phyloP scores from a whole-genome alignment of 2,888 invertebrate species.

The Nomada lathburiana region DNA sequence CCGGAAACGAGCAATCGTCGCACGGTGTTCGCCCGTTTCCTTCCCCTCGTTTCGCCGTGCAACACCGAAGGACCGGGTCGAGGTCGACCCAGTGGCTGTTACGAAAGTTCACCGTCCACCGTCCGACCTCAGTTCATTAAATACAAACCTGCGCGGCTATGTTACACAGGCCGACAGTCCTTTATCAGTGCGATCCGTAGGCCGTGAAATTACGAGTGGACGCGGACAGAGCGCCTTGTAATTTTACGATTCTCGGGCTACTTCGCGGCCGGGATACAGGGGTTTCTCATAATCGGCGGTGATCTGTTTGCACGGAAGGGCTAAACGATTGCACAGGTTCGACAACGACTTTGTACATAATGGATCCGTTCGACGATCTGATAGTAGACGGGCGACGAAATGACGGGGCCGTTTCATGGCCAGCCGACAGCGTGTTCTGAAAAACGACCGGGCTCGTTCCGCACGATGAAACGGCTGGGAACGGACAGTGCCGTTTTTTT shows the following conservation, averaged over 20 bases:
- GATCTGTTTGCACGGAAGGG: slow-evolving; percentile 36
- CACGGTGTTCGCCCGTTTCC: slow-evolving; percentile 54
- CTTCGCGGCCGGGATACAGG: slow-evolving; percentile 42
- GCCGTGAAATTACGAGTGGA: slow-evolving; percentile 65
- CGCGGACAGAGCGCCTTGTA: slow-evolving; percentile 56
- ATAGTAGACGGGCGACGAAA: slow-evolving; percentile 47
- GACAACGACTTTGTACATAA: slow-evolving; percentile 30
- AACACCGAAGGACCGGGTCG: slow-evolving; percentile 15
- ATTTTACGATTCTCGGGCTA: slow-evolving; percentile 67
- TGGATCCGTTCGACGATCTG: slow-evolving; percentile 46
- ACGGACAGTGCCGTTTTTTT: slow-evolving; percentile 14
- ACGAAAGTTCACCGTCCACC: slow-evolving; percentile 48
- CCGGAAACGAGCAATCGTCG: slow-evolving; percentile 67
- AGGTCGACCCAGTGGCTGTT: slow-evolving; percentile 25
- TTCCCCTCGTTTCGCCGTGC: not conserved
- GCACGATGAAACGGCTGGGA: slow-evolving; percentile 49
- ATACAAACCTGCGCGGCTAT: slow-evolving; percentile 28
- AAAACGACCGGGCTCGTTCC: slow-evolving; percentile 42
- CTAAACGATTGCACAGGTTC: slow-evolving; percentile 50
- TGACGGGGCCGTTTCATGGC: slow-evolving; percentile 43
- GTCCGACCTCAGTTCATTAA: slow-evolving; percentile 49
- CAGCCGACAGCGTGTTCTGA: slow-evolving; percentile 27
- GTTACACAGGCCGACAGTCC: slow-evolving; percentile 22
- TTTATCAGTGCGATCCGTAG: slow-evolving; percentile 61
- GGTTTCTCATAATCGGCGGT: slow-evolving; percentile 51